phyloP scores from a whole-genome alignment of 92 coral and sea anemone genomes.

The Micromussa lordhowensis region DNA sequence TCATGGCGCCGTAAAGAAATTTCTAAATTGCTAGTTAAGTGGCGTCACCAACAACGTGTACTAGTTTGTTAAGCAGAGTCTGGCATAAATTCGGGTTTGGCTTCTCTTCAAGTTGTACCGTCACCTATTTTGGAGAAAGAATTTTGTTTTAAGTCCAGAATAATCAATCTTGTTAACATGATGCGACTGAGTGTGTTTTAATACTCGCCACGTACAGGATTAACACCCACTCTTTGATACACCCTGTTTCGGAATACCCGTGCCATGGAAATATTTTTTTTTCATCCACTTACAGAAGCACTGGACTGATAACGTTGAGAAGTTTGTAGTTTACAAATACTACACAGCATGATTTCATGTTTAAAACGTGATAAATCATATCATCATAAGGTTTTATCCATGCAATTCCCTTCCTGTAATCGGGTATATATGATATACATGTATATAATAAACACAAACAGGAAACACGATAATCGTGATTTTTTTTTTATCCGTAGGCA shows the following conservation, averaged over 20 bases:
- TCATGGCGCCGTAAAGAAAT: not conserved
- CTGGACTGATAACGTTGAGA: not conserved
- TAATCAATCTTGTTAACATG: not conserved
- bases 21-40: not conserved
- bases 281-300: not conserved
- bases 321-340: not conserved
- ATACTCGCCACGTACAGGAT: not conserved
- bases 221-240: not conserved
- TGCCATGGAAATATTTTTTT: not conserved
- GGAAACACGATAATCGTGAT: not conserved
- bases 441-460: not conserved
- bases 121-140: not conserved
- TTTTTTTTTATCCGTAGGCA: not conserved
- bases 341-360: not conserved
- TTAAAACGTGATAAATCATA: not conserved
- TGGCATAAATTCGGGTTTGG: not conserved
- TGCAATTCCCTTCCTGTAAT: not conserved
- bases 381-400: not conserved
- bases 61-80: not conserved
- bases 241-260: not conserved
- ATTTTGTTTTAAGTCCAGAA: not conserved
- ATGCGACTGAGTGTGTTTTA: not conserved
- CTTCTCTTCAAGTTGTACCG: not conserved
- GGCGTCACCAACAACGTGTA: not conserved
- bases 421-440: not conserved